phyloP scores from a whole-genome alignment of 2,888 invertebrate genomes.

The Ceratothoa steindachneri region DNA sequence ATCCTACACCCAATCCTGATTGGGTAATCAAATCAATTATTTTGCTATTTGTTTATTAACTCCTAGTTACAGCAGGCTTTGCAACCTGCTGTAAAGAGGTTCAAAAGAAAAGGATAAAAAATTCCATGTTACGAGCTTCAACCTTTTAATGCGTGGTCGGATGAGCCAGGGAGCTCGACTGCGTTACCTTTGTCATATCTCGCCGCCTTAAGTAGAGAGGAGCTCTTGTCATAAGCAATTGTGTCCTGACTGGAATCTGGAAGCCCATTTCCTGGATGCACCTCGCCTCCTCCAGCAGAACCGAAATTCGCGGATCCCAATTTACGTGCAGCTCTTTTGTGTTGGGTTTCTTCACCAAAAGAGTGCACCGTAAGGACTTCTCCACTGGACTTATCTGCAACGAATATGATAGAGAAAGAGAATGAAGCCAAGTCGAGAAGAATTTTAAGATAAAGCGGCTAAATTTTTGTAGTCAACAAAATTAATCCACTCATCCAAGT shows the following conservation, averaged over 20 bases:
- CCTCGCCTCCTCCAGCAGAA: constrained; percentile 59
- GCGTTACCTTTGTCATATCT: constrained; percentile 45
- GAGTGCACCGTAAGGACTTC: constrained; percentile 49
- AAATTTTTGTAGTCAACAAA: too few species aligned
- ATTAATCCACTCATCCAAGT: too few species aligned
- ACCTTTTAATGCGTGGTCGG: too few species aligned
- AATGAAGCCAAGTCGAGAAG: too few species aligned
- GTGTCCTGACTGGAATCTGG: constrained; percentile 21
- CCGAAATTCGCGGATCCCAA: constrained; percentile 66
- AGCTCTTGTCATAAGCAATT: constrained; percentile 49
- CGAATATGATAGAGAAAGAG: constrained; percentile 9
- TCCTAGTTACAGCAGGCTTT: not conserved
- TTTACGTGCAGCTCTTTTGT: constrained; percentile 54
- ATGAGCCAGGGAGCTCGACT: too few species aligned
- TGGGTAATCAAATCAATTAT: too few species aligned
- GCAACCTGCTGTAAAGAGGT: not conserved
- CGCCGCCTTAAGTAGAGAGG: constrained; percentile 37
- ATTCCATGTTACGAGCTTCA: not conserved
- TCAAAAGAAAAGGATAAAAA: not conserved
- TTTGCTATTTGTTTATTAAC: too few species aligned
- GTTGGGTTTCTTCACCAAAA: constrained; percentile 52
- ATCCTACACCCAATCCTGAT: too few species aligned
- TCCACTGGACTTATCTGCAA: constrained; percentile 34
- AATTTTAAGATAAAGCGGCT: too few species aligned
- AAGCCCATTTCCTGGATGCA: constrained; percentile 52